Conservation (phyloP, 2,888 invertebrate species). For the Pseudeuparius sepicola region DNA sequence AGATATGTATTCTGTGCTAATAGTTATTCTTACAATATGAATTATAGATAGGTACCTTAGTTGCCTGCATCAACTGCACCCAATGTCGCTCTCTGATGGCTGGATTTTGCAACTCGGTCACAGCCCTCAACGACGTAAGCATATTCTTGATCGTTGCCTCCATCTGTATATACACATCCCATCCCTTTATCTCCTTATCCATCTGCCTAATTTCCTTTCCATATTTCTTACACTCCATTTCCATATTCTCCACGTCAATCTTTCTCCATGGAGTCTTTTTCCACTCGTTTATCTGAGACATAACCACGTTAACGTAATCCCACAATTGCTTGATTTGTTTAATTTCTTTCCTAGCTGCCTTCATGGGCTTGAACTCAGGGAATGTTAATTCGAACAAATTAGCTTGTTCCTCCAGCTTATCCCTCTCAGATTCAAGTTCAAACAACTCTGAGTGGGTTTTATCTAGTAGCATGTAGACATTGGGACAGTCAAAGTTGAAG, state of each 20-base stretch:
- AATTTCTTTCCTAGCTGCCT: conserved; percentile 65
- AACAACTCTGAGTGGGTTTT: conserved; percentile 54
- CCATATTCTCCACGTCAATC: conserved; percentile 90
- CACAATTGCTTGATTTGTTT: conserved; percentile 71
- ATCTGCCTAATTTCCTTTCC: conserved; percentile 72
- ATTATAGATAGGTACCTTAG: too few species aligned
- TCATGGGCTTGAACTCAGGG: conserved; percentile 71
- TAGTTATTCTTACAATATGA: too few species aligned
- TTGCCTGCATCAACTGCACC: conserved; percentile 87
- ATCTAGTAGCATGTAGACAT: conserved; percentile 62
- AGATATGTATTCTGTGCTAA: too few species aligned
- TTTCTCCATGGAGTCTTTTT: conserved; percentile 89
- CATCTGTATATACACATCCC: conserved; percentile 71
- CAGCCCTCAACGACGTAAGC: conserved; percentile 84
- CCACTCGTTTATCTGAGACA: conserved; percentile 82
- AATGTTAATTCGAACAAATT: conserved; percentile 76
- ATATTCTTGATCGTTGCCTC: conserved; percentile 83
- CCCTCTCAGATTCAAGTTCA: conserved; percentile 58
- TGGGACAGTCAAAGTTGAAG: conserved; percentile 52
- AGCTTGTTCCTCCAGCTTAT: conserved; percentile 60
- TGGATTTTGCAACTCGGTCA: conserved; percentile 89
- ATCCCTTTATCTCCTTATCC: conserved; percentile 68
- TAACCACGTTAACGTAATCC: conserved; percentile 79
- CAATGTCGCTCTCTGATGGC: conserved; percentile 90
- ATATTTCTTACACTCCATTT: conserved; percentile 84